These are phyloP conservation scores for Antigone vipio DNA, from an alignment of 2,113 vertebrate genomes.

Conservation along the genomic window DNA sequence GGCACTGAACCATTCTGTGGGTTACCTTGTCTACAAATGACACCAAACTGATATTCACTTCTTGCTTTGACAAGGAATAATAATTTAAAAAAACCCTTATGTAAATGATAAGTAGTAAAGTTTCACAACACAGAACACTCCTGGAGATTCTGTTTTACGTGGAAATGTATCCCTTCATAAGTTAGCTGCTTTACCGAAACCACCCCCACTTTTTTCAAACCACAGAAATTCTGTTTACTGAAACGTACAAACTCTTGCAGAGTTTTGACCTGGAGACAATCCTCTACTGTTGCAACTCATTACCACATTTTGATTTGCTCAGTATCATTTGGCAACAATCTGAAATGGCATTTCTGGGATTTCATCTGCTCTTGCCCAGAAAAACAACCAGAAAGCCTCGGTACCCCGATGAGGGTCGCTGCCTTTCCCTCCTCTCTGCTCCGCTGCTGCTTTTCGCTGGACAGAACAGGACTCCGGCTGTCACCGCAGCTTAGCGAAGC, in stretches of 20 bases:
- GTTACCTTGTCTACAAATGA: not conserved
- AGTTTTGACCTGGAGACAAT: not conserved
- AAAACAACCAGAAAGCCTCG: not conserved
- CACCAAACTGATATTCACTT: not conserved
- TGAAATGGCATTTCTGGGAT: not conserved
- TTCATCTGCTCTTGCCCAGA: not conserved
- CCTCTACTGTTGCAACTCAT: not conserved
- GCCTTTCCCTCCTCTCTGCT: not conserved
- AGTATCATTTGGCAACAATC: not conserved
- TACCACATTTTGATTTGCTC: not conserved
- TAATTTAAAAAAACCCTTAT: rapidly evolving
- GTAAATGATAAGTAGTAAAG: not conserved
- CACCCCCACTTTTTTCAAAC: not conserved
- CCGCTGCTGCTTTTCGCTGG: too few relatives aligned
- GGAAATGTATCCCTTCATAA: not conserved
- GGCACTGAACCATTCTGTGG: not conserved
- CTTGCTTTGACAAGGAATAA: not conserved
- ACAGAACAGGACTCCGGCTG: not conserved
- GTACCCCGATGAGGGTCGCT: rapidly evolving
- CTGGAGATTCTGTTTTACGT: not conserved
- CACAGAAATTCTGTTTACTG: not conserved
- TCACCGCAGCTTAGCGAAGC: not conserved
- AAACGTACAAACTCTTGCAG: not conserved
- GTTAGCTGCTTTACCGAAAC: not conserved
- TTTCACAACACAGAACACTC: not conserved